phyloP scores from a whole-genome alignment of 2,888 invertebrate genomes.

The Labia minor region DNA sequence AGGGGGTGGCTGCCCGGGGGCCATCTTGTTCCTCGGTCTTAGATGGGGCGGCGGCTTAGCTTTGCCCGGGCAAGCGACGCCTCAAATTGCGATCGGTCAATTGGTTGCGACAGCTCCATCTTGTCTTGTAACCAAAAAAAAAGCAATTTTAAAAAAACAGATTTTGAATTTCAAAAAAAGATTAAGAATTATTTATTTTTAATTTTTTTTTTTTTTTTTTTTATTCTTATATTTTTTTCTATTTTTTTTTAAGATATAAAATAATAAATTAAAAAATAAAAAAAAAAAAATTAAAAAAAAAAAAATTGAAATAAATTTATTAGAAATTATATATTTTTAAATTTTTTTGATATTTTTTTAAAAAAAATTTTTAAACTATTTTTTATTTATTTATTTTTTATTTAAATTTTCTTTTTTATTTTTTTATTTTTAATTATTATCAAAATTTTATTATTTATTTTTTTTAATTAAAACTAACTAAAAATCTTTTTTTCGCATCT shows the following conservation, averaged over 20 bases:
- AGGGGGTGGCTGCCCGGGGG: not conserved
- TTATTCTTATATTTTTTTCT: not conserved
- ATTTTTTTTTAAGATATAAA: not conserved
- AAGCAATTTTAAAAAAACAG: not conserved
- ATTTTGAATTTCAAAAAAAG: not conserved
- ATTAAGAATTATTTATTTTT: not conserved
- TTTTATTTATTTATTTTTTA: too few relatives aligned
- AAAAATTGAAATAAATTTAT: too few relatives aligned
- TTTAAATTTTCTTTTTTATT: too few relatives aligned
- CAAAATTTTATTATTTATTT: too few relatives aligned
- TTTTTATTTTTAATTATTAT: too few relatives aligned
- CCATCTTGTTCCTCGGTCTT: conserved; percentile 13
- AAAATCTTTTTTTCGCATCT: too few relatives aligned
- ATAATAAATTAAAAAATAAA: too few relatives aligned
- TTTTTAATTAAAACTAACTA: too few relatives aligned
- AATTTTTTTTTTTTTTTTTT: not conserved
- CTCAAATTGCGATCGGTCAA: conserved; percentile 1
- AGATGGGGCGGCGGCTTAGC: conserved; percentile 13
- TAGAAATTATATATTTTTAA: too few relatives aligned
- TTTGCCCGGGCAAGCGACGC: conserved; percentile 1
- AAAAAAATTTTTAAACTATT: too few relatives aligned
- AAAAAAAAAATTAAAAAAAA: too few relatives aligned
- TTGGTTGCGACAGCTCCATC: not conserved
- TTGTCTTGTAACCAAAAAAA: not conserved
- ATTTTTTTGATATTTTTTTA: too few relatives aligned